Percentiles rank a stretch among this genome's conserved stretches.
These are phyloP conservation scores for Alsophila aescularia DNA, from an alignment of 2,888 invertebrate species.

Conservation along the genomic window DNA sequence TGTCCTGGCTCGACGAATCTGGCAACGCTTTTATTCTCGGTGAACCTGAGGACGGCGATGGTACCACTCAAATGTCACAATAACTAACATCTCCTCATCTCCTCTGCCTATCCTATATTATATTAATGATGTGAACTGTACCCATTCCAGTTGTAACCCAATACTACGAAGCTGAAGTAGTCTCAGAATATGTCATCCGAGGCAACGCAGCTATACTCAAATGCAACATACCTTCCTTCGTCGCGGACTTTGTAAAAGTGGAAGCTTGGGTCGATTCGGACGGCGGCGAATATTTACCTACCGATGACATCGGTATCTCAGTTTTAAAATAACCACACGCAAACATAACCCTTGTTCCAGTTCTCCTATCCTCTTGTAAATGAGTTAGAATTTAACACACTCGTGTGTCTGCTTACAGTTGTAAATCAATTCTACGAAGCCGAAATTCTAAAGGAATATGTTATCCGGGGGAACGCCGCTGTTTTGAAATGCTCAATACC, in stretches of 20 bases:
- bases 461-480: constrained; percentile 94
- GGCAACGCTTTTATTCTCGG: constrained; percentile 79
- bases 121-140: constrained; percentile 17
- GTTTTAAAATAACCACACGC: constrained; percentile 32
- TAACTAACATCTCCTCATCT: constrained; percentile 23
- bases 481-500: constrained; percentile 95
- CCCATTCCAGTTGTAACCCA: constrained; percentile 91
- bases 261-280: constrained; percentile 90
- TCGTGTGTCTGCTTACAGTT: constrained; percentile 58
- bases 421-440: constrained; percentile 96
- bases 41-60: constrained; percentile 65
- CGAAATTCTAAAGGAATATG: constrained; percentile 95
- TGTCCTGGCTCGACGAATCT: constrained; percentile 93
- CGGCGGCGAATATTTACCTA: constrained; percentile 88
- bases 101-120: constrained; percentile 30
- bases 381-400: constrained; percentile 22
- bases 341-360: constrained; percentile 29
- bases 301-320: constrained; percentile 88
- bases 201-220: constrained; percentile 94
- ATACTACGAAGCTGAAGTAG: constrained; percentile 94
- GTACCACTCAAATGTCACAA: constrained; percentile 50
- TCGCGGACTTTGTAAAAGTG: constrained; percentile 95
- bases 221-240: constrained; percentile 95
- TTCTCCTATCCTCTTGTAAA: constrained; percentile 22
- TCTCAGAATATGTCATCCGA: constrained; percentile 94